Evolutionary conservation across 2,797 vertebrate genomes (phyloP), one percentile per base, ranked within the genome.

Genomic region (Danio choprae): DNA sequence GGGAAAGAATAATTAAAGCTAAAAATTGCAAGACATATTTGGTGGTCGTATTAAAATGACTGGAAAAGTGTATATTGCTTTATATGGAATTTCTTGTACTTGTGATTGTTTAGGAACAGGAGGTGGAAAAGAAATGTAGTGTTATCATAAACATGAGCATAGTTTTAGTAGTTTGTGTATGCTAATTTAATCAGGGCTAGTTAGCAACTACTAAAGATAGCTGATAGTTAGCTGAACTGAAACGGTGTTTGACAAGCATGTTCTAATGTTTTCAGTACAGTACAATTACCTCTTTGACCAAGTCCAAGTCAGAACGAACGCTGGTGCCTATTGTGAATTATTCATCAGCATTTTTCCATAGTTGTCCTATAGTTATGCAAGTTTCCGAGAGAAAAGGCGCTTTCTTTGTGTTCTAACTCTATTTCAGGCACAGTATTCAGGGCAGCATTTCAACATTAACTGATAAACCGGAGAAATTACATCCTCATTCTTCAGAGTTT

Each of bases 281-380:
- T 44, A 43, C 62, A 29, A 8, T 9, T 46, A 18, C 50, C 6
- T 38, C 6, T 65, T 64, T 29, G 12, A 12, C 10, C 75, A 62
- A 15, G n/a, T 60, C 6, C n/a, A 22, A 12, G n/a, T 51, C 6
- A 59, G 29, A 29, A 29, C n/a, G 73, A 73, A 16, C 16, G 8
- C 11, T 36, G 1, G 40, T 11, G 18, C 18, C 59, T 75, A 51
- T 13, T 40, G 43, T 80, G 44, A 80, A 80, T 73, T 55, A 56
- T 80, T 80, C 40, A 72, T 71, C 69, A 55, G 20, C 59, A 13
- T 72, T 29, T 79, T 71, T 79, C 77, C 48, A 72, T 12, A 63
- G 36, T 55, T 51, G 55, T 15, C 74, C 18, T 44, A 56, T 4
- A 20, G 65, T 78, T 69, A 41, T 29, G 29, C 16, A 78, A 78